Conservation (phyloP, 2,888 invertebrate species). For the Leptarthrus brevirostris region DNA sequence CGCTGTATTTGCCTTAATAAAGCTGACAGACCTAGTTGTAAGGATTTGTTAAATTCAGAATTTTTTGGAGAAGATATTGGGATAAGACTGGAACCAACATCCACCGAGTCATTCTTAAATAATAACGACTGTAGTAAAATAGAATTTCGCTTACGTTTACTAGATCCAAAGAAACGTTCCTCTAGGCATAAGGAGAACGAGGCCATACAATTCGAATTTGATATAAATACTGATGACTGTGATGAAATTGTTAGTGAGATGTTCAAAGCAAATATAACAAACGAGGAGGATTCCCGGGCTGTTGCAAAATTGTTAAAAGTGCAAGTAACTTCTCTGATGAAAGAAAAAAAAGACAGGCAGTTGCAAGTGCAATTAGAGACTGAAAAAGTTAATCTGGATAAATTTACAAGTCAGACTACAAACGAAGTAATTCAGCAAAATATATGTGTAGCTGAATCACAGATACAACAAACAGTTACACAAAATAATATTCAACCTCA, state of each 20-base stretch:
- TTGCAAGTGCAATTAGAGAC: conserved; percentile 73
- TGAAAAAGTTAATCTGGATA: conserved; percentile 67
- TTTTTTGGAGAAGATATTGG: conserved; percentile 95
- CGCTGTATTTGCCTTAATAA: conserved; percentile 91
- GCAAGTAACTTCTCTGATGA: conserved; percentile 70
- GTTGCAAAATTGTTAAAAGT: conserved; percentile 92
- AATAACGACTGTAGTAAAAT: conserved; percentile 77
- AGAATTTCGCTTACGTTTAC: conserved; percentile 90
- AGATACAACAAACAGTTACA: conserved; percentile 58
- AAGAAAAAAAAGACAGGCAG: conserved; percentile 73
- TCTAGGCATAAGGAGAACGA: conserved; percentile 99
- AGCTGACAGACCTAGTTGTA: conserved; percentile 92
- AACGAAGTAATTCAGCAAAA: conserved; percentile 67
- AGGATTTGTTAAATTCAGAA: conserved; percentile 92
- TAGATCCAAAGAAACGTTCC: conserved; percentile 96
- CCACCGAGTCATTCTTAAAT: conserved; percentile 74
- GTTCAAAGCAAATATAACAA: conserved; percentile 93
- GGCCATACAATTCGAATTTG: conserved; percentile 98
- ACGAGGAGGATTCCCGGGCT: conserved; percentile 93
- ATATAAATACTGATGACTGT: conserved; percentile 89
- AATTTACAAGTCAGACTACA: conserved; percentile 70
- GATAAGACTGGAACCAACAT: conserved; percentile 72
- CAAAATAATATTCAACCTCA: conserved; percentile 48
- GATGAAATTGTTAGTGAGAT: conserved; percentile 95
- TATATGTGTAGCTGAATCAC: conserved; percentile 46